Percentiles rank a stretch among this genome's conserved stretches.
phyloP scores from a whole-genome alignment of 2,113 vertebrate species.

The Amblyornis subalaris region DNA sequence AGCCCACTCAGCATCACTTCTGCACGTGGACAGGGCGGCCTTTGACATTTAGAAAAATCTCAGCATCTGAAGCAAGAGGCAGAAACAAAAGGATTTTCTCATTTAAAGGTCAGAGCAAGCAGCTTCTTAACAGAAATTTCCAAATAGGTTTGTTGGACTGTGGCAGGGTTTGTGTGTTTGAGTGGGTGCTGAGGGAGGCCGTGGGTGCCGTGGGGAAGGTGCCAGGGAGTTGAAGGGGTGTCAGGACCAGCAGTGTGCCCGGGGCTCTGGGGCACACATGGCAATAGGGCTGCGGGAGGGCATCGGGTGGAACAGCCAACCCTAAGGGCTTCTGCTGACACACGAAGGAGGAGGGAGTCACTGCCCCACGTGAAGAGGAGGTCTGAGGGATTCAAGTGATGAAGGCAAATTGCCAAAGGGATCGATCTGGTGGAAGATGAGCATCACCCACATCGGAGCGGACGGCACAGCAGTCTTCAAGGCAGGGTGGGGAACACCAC shows the following conservation, averaged over 20 bases:
- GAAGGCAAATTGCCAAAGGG: background rate
- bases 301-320: rapidly evolving
- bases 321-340: background rate
- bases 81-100: slow-evolving; percentile 73
- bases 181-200: background rate
- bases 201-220: rapidly evolving
- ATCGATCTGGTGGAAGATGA: rapidly evolving
- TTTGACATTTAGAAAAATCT: slow-evolving; percentile 77
- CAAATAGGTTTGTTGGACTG: slow-evolving; percentile 23
- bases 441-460: rapidly evolving
- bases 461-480: background rate
- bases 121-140: slow-evolving; percentile 50
- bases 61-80: slow-evolving; percentile 53
- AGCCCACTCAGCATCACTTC: background rate
- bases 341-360: background rate
- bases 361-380: background rate
- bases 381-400: background rate
- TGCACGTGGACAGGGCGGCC: background rate
- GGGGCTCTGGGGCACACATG: rapidly evolving
- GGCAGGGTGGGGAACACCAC: background rate
- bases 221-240: background rate
- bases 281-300: rapidly evolving
- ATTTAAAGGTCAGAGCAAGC: slow-evolving; percentile 72
- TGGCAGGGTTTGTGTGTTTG: slow-evolving; percentile 19
- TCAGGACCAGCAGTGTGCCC: background rate